Evolutionary conservation across 2,113 vertebrate genomes (phyloP).

Genomic region (Zosterops lateralis): DNA sequence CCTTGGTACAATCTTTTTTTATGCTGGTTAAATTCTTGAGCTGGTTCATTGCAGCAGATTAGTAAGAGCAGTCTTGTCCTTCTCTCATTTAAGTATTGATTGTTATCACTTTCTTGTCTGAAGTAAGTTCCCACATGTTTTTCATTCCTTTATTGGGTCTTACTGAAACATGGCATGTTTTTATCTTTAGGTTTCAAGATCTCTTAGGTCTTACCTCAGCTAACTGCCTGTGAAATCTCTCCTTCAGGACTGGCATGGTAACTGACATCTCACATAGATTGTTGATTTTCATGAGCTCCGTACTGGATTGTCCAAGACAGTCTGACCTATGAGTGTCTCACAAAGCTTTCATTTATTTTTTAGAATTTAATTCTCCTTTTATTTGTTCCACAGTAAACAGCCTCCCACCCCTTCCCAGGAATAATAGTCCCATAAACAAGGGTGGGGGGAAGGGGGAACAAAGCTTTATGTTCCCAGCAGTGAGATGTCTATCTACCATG

Average conservation of each 20-base stretch:
- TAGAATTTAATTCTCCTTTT: background rate
- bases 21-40: background rate
- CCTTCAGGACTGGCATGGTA: background rate
- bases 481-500: background rate
- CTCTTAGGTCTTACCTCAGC: background rate
- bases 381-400: background rate
- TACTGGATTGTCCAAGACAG: background rate
- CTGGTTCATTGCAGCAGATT: background rate
- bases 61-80: background rate
- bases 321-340: background rate
- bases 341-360: background rate
- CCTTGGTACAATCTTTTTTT: background rate
- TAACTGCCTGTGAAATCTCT: background rate
- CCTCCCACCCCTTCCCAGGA: background rate
- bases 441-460: fast-evolving
- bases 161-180: background rate
- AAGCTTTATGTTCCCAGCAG: background rate
- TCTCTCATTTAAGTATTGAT: background rate
- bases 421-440: background rate
- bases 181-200: background rate
- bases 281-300: background rate
- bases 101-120: background rate
- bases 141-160: background rate
- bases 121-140: background rate
- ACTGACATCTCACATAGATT: fast-evolving